Base-by-base conservation (phyloP, 1,140 invertebrate genomes). In the Seison nebaliae region DNA sequence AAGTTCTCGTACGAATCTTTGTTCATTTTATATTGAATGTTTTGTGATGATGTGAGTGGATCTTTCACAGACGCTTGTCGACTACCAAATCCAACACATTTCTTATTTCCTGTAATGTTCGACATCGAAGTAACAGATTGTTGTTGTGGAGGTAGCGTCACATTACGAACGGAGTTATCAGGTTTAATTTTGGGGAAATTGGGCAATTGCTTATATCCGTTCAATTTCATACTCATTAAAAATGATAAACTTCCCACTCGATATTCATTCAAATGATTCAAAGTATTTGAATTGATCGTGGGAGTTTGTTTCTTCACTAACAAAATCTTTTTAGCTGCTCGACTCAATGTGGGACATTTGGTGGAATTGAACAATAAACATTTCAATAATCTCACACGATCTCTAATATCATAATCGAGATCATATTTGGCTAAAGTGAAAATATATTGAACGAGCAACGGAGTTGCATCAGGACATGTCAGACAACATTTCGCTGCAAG, bases 371-470 rank as follows among this genome's bases (percentile, higher is more conserved):
- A 36, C 35, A 36, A 32, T 21, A 38, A 35, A 24, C 19, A 16
- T 22, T 24, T 26, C 12, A 93, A 59, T 48, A 91, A 73, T 15
- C 86, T 60, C 2, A 78, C 76, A 1, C 84, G 64, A 62, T 98
- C 91, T 24, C 91, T 63, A 26, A 96, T 84, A 60, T 96, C 88
- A 52, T 98, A 96, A 57, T 83, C 91, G 35, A 74, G 71, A 64
- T 98, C 91, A 54, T 94, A 98, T 48, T 84, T 78, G 1, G 91
- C 86, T 48, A 96, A 62, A 50, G 81, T 81, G 44, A 94, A 75
- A 4, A 94, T 72, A 57, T 98, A 96, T 50, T 80, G 76, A 51
- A 79, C 80, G 24, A 94, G 64, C 5, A 78, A 60, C 38, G 70
- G 67, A 0, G 78, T 83, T 60, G 86, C 79, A 47, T 72, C 67